Percentiles rank a stretch among this genome's conserved stretches.
These are phyloP conservation scores for Polylopha cassiicola DNA, from an alignment of 2,888 invertebrate genomes.

Conservation along the genomic window DNA sequence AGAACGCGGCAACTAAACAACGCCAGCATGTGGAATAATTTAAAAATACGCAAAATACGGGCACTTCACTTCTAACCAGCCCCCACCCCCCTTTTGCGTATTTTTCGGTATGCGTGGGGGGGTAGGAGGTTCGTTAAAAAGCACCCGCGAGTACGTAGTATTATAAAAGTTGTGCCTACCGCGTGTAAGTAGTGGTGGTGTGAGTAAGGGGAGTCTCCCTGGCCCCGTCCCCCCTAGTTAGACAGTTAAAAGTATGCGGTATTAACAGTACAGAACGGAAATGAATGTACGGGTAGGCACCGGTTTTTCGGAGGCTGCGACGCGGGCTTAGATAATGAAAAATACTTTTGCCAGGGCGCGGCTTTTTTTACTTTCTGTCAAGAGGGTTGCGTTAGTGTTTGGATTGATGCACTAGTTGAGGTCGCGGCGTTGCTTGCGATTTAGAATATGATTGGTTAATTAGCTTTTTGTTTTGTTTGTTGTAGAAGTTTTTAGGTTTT, in stretches of 20 bases:
- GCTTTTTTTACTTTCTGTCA: constrained; percentile 49
- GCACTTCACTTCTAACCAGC: constrained; percentile 72
- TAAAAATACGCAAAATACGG: constrained; percentile 77
- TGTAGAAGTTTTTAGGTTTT: too few species aligned
- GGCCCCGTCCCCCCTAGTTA: constrained; percentile 59
- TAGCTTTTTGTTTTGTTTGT: too few species aligned
- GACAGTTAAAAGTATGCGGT: constrained; percentile 78
- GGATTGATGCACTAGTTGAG: background rate
- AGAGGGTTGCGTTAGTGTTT: constrained; percentile 12
- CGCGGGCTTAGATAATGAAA: constrained; percentile 73
- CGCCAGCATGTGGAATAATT: constrained; percentile 71
- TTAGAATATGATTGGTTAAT: too few species aligned
- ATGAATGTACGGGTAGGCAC: constrained; percentile 74
- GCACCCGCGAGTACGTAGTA: constrained; percentile 73
- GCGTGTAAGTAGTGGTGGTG: constrained; percentile 73
- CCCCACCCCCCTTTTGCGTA: constrained; percentile 62
- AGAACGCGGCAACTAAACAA: constrained; percentile 51
- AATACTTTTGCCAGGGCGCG: constrained; percentile 54
- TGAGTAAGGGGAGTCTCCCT: constrained; percentile 38
- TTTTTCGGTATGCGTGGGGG: constrained; percentile 75
- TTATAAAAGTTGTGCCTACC: constrained; percentile 78
- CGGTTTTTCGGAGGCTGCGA: constrained; percentile 65
- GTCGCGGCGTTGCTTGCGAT: background rate
- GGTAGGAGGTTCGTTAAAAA: constrained; percentile 73
- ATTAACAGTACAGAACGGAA: constrained; percentile 72